These are phyloP conservation scores for Percopsis omiscomaycus DNA, from an alignment of 2,797 vertebrate species.

Conservation along the genomic window DNA sequence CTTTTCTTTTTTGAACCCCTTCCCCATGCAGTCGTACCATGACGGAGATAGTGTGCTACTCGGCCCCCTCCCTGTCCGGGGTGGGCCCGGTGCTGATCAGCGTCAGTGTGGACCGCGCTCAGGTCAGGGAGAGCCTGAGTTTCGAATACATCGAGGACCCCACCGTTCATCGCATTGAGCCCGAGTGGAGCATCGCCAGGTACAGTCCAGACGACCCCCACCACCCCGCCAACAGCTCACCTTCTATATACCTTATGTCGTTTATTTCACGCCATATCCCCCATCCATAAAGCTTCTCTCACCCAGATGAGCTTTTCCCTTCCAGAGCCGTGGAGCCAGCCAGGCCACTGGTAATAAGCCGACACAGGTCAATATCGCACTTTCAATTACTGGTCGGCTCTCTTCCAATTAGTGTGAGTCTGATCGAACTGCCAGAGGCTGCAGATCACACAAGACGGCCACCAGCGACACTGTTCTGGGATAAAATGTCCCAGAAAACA, in stretches of 20 bases:
- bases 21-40: conserved; percentile 79
- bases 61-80: conserved; percentile 86
- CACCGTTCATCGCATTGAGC: conserved; percentile 90
- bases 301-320: neutral
- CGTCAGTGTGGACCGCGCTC: conserved; percentile 90
- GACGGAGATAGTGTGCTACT: conserved; percentile 91
- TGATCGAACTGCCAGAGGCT: conserved; percentile 49
- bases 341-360: conserved; percentile 40
- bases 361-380: conserved; percentile 59
- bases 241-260: too few species aligned
- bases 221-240: neutral
- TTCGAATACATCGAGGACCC: conserved; percentile 98
- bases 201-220: conserved; percentile 44
- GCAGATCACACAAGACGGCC: conserved; percentile 35
- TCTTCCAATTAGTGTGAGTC: conserved; percentile 64
- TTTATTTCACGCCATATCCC: neutral
- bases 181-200: conserved; percentile 98
- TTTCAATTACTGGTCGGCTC: conserved; percentile 61
- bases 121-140: conserved; percentile 83
- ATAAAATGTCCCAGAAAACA: too few species aligned
- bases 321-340: conserved; percentile 23
- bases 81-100: conserved; percentile 86
- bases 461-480: neutral
- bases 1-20: neutral
- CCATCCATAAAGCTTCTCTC: conserved; percentile 4